Conservation (phyloP, 2,797 vertebrate species). For the Takifugu rubripes region DNA sequence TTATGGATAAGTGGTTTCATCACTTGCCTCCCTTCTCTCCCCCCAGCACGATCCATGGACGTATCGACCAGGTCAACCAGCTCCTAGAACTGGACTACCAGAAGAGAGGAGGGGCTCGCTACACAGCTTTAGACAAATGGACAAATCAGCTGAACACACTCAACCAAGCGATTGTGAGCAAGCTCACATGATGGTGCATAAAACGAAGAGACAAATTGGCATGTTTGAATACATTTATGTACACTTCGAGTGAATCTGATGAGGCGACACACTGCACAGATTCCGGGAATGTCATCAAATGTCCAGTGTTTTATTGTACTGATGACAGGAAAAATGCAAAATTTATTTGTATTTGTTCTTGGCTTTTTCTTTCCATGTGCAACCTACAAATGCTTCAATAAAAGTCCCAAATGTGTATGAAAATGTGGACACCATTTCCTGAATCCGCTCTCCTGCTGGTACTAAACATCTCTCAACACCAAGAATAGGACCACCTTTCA, state of each 20-base stretch:
- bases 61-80: conserved; percentile 99
- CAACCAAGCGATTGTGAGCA: conserved; percentile 98
- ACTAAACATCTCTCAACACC: no score
- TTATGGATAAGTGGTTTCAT: not conserved
- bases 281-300: conserved; percentile 76
- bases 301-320: not conserved
- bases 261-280: conserved; percentile 67
- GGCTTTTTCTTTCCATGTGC: conserved; percentile 60
- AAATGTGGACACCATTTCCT: conserved; percentile 67
- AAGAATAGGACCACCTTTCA: no score
- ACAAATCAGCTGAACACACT: conserved; percentile 99
- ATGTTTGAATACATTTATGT: conserved; percentile 69
- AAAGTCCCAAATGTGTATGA: conserved; percentile 58
- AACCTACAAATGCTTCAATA: conserved; percentile 56
- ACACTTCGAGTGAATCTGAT: conserved; percentile 60
- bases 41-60: conserved; percentile 95
- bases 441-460: no score
- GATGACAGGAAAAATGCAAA: not conserved
- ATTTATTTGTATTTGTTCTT: conserved; percentile 61
- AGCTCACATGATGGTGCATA: conserved; percentile 90
- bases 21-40: conserved; percentile 15
- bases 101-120: conserved; percentile 97
- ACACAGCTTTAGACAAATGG: conserved; percentile 99
- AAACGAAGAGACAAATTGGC: conserved; percentile 72
- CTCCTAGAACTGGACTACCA: conserved; percentile 99